Conservation (phyloP, 1,140 invertebrate species). For the Drosophila ananassae region DNA sequence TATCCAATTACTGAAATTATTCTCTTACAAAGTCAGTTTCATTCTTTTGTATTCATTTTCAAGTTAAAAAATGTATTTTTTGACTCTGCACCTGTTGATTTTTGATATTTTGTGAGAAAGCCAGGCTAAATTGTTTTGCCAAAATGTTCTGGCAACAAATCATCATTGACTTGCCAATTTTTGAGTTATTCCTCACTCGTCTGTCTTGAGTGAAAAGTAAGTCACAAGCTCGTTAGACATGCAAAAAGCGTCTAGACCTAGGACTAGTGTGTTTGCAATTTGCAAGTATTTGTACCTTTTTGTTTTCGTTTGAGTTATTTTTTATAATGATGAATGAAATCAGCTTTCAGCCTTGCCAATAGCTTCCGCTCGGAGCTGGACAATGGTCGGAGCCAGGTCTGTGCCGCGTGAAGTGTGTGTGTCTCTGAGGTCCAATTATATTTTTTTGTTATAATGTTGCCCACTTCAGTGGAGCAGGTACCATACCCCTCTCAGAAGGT, state of each 20-base stretch:
- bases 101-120: conserved; percentile 44
- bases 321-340: conserved; percentile 63
- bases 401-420: conserved; percentile 41
- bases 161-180: conserved; percentile 31
- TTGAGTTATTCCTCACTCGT: conserved; percentile 22
- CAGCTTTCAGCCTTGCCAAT: conserved; percentile 60
- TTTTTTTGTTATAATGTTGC: conserved; percentile 50
- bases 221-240: conserved; percentile 57
- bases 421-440: conserved; percentile 65
- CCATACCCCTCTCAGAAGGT: conserved; percentile 29
- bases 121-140: conserved; percentile 27
- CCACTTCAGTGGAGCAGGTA: conserved; percentile 29
- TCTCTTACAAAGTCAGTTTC: conserved; percentile 2
- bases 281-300: conserved; percentile 61
- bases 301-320: conserved; percentile 5
- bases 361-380: conserved; percentile 58
- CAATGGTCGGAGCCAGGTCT: conserved; percentile 56
- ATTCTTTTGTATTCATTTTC: conserved; percentile 8
- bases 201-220: conserved; percentile 42
- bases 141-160: conserved; percentile 11
- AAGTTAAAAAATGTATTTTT: conserved; percentile 9
- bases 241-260: conserved; percentile 24
- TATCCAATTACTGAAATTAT: conserved; percentile 26
- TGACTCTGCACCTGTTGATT: conserved; percentile 27
- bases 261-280: conserved; percentile 41